Evolutionary conservation across 1,140 invertebrate species (phyloP).

Genomic region (Apis laboriosa): DNA sequence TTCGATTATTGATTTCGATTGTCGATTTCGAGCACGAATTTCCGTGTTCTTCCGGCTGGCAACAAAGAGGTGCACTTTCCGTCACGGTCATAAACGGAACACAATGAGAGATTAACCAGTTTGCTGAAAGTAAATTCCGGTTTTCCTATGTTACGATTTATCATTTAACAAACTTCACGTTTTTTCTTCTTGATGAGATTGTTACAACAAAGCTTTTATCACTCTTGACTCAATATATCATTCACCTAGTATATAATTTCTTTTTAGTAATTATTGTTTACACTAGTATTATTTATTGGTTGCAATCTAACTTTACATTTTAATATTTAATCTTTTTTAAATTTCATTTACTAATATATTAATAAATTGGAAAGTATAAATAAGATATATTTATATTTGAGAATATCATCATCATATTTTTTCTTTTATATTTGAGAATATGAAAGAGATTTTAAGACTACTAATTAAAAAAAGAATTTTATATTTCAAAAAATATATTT

Average conservation of each 20-base stretch:
- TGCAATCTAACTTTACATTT: background rate
- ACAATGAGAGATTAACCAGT: conserved; percentile 59
- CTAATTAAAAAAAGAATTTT: too few species aligned
- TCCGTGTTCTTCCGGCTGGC: conserved; percentile 42
- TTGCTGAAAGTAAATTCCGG: conserved; percentile 48
- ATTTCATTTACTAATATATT: background rate
- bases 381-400: background rate
- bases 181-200: background rate
- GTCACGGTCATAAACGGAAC: conserved; percentile 58
- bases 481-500: background rate
- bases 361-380: background rate
- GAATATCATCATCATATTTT: too few species aligned
- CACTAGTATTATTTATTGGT: background rate
- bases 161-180: background rate
- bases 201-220: background rate
- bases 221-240: background rate
- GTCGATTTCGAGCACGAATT: conserved; percentile 35
- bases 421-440: too few species aligned
- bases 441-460: too few species aligned
- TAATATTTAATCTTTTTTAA: background rate
- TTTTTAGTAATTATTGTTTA: background rate
- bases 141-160: conserved; percentile 23
- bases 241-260: background rate
- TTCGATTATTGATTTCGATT: background rate
- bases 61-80: conserved; percentile 48